phyloP scores from a whole-genome alignment of 2,888 invertebrate genomes.

The Trissoscelio sp. region DNA sequence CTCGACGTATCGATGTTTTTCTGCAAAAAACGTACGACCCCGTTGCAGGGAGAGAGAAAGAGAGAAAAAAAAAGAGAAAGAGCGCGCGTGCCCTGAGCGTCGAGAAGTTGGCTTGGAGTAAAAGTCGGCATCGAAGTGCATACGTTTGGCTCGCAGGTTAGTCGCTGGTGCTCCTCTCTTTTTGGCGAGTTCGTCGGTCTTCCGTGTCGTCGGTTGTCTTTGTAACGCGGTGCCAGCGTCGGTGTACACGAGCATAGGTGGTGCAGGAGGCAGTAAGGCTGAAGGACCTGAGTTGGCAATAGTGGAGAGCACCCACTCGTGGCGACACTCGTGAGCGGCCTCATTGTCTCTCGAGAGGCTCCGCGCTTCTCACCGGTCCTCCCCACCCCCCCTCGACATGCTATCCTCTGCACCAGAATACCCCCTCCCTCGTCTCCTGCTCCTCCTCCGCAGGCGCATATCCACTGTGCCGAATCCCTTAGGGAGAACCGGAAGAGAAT shows the following conservation, averaged over 20 bases:
- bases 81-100: constrained; percentile 7
- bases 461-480: constrained; percentile 63
- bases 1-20: constrained; percentile 32
- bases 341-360: constrained; percentile 83
- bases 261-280: constrained; percentile 76
- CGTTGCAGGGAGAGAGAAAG: constrained; percentile 4
- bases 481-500: constrained; percentile 61
- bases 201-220: constrained; percentile 58
- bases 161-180: constrained; percentile 66
- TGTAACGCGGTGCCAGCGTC: constrained; percentile 66
- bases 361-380: constrained; percentile 74
- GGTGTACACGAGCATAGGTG: constrained; percentile 69
- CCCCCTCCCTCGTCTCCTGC: constrained; percentile 41
- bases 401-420: constrained; percentile 64
- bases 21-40: constrained; percentile 13
- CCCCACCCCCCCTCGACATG: constrained; percentile 57
- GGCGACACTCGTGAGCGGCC: constrained; percentile 83
- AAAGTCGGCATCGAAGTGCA: constrained; percentile 47
- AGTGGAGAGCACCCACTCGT: constrained; percentile 82
- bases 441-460: constrained; percentile 53
- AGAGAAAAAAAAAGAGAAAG: too few relatives aligned
- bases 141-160: constrained; percentile 68
- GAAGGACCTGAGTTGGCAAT: constrained; percentile 83
- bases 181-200: constrained; percentile 55
- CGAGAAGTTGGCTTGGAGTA: constrained; percentile 54